phyloP scores from a whole-genome alignment of 1,140 invertebrate species.

The Cydia amplana region DNA sequence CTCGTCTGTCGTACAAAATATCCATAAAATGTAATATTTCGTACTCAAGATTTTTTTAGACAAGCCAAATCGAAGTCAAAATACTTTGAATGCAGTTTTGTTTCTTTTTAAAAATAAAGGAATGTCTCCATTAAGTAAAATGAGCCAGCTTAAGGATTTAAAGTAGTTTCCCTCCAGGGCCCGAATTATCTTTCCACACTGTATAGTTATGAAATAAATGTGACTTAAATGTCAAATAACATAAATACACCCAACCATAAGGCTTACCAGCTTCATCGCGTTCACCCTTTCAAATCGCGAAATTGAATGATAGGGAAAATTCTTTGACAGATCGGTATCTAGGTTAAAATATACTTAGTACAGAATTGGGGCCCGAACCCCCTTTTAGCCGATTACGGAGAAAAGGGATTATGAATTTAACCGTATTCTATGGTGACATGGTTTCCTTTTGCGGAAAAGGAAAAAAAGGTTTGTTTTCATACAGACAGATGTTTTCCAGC shows the following conservation, averaged over 20 bases:
- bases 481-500: too few species aligned
- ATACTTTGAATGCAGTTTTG: too few species aligned
- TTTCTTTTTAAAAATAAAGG: too few species aligned
- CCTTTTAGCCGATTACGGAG: constrained; percentile 5
- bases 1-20: too few species aligned
- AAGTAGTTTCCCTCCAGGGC: too few species aligned
- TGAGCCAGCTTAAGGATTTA: too few species aligned
- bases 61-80: too few species aligned
- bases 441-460: background rate
- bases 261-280: background rate
- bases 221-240: background rate
- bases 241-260: background rate
- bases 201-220: background rate
- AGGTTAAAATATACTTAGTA: constrained; percentile 29
- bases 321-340: constrained; percentile 28
- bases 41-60: too few species aligned
- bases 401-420: constrained; percentile 25
- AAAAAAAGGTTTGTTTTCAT: too few species aligned
- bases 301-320: constrained; percentile 28
- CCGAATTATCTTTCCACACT: too few species aligned
- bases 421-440: background rate
- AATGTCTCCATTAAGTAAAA: too few species aligned
- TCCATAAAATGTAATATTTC: too few species aligned
- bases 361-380: background rate
- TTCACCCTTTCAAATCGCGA: constrained; percentile 17